Conservation (phyloP, 2,797 vertebrate genomes). For the Lemur catta region DNA sequence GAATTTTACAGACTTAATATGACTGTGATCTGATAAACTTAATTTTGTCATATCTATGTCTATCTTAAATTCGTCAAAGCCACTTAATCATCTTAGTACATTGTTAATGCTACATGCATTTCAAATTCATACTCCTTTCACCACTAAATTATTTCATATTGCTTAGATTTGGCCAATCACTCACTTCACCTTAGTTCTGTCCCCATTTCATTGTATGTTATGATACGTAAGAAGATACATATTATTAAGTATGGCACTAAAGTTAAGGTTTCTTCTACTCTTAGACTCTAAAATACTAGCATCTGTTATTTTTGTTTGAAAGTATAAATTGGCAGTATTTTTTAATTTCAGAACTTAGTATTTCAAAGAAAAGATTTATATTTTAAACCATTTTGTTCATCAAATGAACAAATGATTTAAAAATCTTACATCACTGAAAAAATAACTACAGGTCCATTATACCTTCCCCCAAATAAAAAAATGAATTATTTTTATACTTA, state of each 20-base stretch:
- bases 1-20: neutral
- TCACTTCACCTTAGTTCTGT: neutral
- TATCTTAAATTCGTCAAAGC: constrained; percentile 26
- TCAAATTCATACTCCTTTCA: neutral
- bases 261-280: neutral
- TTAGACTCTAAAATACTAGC: neutral
- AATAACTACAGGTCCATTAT: neutral
- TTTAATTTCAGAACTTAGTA: neutral
- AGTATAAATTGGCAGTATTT: neutral
- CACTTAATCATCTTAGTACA: neutral
- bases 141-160: neutral
- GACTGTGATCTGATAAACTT: neutral
- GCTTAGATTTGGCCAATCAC: neutral
- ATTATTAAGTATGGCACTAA: neutral
- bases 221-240: neutral
- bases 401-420: too few relatives aligned
- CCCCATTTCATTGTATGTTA: neutral
- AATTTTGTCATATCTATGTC: neutral
- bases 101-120: neutral
- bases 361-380: neutral
- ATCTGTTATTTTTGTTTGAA: constrained; percentile 17
- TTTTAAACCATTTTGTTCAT: neutral
- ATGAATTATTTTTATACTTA: neutral
- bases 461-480: neutral
- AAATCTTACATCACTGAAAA: neutral